Conservation (phyloP, 2,888 invertebrate species). For the Eubasilissa splendida region DNA sequence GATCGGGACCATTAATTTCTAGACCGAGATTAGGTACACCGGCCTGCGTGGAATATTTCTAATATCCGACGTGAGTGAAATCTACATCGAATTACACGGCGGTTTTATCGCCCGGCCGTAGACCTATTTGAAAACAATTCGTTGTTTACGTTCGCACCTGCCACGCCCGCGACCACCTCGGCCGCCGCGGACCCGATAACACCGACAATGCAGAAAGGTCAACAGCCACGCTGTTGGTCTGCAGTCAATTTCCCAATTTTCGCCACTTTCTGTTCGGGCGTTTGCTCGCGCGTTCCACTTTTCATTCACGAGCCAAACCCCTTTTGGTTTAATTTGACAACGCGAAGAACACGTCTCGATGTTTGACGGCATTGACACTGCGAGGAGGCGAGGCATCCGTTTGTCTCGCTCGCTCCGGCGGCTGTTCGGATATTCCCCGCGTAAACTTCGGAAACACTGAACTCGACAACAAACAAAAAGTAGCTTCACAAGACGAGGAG, state of each 20-base stretch:
- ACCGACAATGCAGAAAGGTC: neutral
- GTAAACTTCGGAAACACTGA: slow-evolving; percentile 29
- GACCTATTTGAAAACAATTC: slow-evolving; percentile 26
- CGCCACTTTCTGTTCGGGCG: neutral
- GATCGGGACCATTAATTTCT: slow-evolving; percentile 29
- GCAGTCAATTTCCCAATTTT: neutral
- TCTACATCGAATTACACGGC: slow-evolving; percentile 7
- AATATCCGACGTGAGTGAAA: neutral
- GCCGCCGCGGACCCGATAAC: slow-evolving; percentile 25
- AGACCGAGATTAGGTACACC: neutral
- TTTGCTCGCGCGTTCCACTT: neutral
- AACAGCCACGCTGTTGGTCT: neutral
- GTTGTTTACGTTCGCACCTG: slow-evolving; percentile 56
- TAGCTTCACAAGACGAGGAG: neutral
- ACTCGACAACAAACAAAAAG: slow-evolving; percentile 12
- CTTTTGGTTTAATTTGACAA: slow-evolving; percentile 34
- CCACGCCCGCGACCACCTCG: slow-evolving; percentile 56
- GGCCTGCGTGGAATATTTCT: neutral
- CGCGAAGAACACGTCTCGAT: slow-evolving; percentile 2
- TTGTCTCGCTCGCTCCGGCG: slow-evolving; percentile 42
- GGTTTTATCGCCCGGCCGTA: neutral
- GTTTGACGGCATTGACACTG: neutral
- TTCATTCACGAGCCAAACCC: slow-evolving; percentile 45
- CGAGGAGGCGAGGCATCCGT: neutral
- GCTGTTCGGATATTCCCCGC: slow-evolving; percentile 34